These are phyloP conservation scores for Oligia fasciuncula DNA, from an alignment of 2,888 invertebrate genomes.

Conservation along the genomic window DNA sequence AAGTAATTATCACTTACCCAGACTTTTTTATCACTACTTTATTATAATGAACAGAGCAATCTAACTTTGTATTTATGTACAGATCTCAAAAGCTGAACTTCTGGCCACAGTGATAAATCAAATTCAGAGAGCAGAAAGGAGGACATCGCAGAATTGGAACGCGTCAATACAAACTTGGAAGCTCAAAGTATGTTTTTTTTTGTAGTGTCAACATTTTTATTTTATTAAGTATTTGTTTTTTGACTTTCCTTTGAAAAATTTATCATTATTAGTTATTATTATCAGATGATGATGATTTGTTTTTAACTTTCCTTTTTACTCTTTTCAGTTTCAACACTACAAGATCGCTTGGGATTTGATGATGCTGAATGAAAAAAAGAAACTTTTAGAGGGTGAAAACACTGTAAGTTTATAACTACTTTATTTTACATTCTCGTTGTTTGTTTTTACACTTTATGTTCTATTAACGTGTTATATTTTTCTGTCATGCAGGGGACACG, in stretches of 20 bases:
- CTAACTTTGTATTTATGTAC: slow-evolving; percentile 7
- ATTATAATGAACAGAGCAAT: neutral
- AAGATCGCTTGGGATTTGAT: slow-evolving; percentile 44
- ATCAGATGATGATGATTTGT: too few relatives aligned
- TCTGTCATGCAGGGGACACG: slow-evolving; percentile 14
- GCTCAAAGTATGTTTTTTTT: slow-evolving; percentile 66
- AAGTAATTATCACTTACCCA: slow-evolving; percentile 36
- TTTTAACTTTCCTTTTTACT: too few relatives aligned
- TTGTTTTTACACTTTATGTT: neutral
- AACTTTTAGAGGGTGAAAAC: slow-evolving; percentile 17
- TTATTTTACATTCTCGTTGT: neutral
- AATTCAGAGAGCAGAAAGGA: too few relatives aligned
- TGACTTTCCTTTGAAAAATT: too few relatives aligned
- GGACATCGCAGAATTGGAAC: too few relatives aligned
- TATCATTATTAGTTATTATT: too few relatives aligned
- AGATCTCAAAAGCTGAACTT: slow-evolving; percentile 67
- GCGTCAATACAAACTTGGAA: slow-evolving; percentile 68
- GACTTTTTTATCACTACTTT: too few relatives aligned
- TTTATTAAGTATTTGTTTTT: too few relatives aligned
- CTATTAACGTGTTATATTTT: neutral
- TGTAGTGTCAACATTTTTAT: too few relatives aligned
- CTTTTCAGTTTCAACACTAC: slow-evolving; percentile 60
- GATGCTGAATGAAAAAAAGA: slow-evolving; percentile 9
- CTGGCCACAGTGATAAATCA: slow-evolving; percentile 72
- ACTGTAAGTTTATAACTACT: slow-evolving; percentile 6